Base-by-base conservation (phyloP, 2,888 invertebrate genomes). In the Dryocosmus kuriphilus region DNA sequence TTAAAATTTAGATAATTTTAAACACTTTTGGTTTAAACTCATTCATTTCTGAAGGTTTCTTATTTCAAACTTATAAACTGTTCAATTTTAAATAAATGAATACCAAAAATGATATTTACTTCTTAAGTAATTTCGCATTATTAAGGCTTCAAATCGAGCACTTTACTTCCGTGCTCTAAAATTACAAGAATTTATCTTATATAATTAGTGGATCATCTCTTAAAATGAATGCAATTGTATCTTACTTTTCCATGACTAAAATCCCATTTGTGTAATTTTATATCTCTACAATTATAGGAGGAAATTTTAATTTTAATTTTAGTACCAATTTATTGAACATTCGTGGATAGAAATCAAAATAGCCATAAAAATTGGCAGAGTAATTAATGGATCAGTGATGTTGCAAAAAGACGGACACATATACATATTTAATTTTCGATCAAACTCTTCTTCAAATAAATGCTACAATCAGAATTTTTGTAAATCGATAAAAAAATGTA, bases 361-460 rank as follows among this genome's bases (percentile, higher is more conserved):
- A 2, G 4, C 41, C 19, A 46, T 19, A 14, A 11, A 46, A 46
- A 46, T 19, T 22, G 55, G n/a, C n/a, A 2, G 46, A 8, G 22
- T 22, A 22, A 24, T 3, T 57, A 24, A 57, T 14, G 14, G 57
- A 24, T 24, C 11, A 57, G 5, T 14, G 5, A 24, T 22, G 57
- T 22, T 4, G 1, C 22, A 57, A 57, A 57, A 57, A 57, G 57
- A 9, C 57, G 14, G 14, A 24, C 57, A 57, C 11, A 1, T 24
- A 24, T 57, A 14, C 57, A 57, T 57, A 57, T 24, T 57, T 24
- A 24, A 57, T 60, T 60, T 60, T 60, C 57, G 24, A 27, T 60
- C 24, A 60, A 60, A 14, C 24, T 60, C 14, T 60, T 14, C 5
- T 11, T 11, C 16, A 27, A 27, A 60, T 24, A 27, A 27, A 27